These are phyloP conservation scores for Parazoanthus darwini DNA, from an alignment of 92 coral and sea anemone genomes.

Conservation along the genomic window DNA sequence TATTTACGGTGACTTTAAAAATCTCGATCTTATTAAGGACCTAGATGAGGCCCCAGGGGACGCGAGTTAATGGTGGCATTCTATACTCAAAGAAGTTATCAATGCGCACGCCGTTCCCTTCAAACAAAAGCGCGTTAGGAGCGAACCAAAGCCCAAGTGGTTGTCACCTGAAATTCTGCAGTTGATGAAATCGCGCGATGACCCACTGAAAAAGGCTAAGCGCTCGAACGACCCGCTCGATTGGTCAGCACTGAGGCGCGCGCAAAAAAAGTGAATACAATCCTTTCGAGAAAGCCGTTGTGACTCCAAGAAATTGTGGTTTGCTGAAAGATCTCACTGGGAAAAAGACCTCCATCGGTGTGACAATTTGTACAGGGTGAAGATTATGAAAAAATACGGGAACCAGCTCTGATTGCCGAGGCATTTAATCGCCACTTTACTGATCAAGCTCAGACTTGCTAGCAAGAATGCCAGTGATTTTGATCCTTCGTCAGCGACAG, in stretches of 20 bases:
- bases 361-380: not conserved
- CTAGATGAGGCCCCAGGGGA: constrained; percentile 41
- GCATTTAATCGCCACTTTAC: not conserved
- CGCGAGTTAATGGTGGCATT: constrained; percentile 21
- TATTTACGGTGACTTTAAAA: constrained; percentile 7
- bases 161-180: constrained; percentile 45
- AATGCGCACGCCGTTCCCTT: constrained; percentile 1
- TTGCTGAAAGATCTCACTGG: constrained; percentile 43
- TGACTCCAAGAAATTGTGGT: constrained; percentile 47
- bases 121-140: constrained; percentile 15
- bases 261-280: constrained; percentile 39
- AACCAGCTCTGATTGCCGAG: constrained; percentile 3
- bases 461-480: constrained; percentile 9
- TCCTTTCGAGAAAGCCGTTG: constrained; percentile 42
- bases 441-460: constrained; percentile 9
- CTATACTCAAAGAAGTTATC: constrained; percentile 7
- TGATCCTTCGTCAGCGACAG: constrained; percentile 13
- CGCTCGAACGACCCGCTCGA: constrained; percentile 43
- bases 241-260: constrained; percentile 42
- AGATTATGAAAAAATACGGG: constrained; percentile 23
- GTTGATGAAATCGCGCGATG: constrained; percentile 34
- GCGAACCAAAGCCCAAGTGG: constrained; percentile 42
- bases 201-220: constrained; percentile 28
- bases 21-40: constrained; percentile 11
- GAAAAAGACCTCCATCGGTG: not conserved